Conservation (phyloP, 2,797 vertebrate genomes). For the Argentina silus region DNA sequence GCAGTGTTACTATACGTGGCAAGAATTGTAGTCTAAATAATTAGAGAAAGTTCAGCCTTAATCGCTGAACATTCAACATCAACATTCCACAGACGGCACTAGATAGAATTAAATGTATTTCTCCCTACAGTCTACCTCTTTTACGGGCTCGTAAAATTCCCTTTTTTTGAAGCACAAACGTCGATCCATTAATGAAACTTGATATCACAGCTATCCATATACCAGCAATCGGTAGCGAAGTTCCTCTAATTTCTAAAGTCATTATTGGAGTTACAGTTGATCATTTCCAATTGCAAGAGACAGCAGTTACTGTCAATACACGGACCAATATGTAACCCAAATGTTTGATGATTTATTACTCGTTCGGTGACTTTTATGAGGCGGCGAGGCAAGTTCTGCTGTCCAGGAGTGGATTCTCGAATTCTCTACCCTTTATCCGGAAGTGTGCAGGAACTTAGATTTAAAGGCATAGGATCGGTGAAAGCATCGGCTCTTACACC, state of each 20-base stretch:
- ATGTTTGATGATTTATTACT: neutral
- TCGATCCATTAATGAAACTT: conserved; percentile 94
- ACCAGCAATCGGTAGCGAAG: conserved; percentile 69
- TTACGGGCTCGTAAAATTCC: conserved; percentile 88
- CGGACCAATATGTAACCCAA: neutral
- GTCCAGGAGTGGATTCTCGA: too few species aligned
- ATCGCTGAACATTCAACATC: too few species aligned
- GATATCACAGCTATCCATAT: conserved; percentile 87
- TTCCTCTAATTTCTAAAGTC: neutral
- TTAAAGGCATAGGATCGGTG: too few species aligned
- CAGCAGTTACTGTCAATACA: too few species aligned
- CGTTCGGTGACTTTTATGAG: neutral
- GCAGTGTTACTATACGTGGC: neutral
- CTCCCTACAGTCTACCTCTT: conserved; percentile 75
- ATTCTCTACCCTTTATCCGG: too few species aligned
- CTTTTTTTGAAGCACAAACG: conserved; percentile 94
- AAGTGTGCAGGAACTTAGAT: too few species aligned
- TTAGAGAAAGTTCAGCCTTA: too few species aligned
- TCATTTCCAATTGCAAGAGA: too few species aligned
- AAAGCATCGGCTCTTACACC: too few species aligned
- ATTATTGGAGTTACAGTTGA: neutral
- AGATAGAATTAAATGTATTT: neutral
- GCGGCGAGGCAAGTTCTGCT: neutral
- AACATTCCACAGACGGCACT: neutral
- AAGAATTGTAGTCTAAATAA: too few species aligned